Percentiles rank a stretch among this genome's conserved stretches.
Evolutionary conservation across 2,113 vertebrate genomes (phyloP).

Genomic region (Glaucidium brasilianum): DNA sequence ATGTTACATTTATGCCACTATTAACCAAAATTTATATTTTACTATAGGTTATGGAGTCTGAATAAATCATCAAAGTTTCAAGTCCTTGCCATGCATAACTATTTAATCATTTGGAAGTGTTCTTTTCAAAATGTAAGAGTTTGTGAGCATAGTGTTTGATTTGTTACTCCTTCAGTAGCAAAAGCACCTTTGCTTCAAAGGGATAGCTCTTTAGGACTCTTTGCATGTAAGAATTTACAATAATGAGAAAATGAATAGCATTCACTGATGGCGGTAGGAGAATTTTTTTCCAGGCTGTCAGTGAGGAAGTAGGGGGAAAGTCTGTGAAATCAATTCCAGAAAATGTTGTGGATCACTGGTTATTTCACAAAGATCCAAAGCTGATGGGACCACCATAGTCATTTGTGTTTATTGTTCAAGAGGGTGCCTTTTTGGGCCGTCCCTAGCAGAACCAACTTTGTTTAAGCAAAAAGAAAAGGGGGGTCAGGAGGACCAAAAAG

Average conservation of each 20-base stretch:
- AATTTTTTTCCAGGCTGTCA: neutral
- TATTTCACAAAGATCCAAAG: constrained; percentile 75
- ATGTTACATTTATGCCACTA: constrained; percentile 54
- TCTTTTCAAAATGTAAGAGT: constrained; percentile 66
- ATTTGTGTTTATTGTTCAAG: constrained; percentile 86
- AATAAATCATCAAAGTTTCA: constrained; percentile 66
- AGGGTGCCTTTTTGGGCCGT: constrained; percentile 73
- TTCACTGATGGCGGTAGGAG: neutral
- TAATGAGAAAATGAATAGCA: neutral
- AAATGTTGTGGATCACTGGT: constrained; percentile 73
- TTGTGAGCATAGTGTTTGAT: constrained; percentile 66
- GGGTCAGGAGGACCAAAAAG: neutral
- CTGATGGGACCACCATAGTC: constrained; percentile 85
- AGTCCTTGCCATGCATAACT: constrained; percentile 51
- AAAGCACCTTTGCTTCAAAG: neutral
- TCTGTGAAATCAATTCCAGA: constrained; percentile 71
- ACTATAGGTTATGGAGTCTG: constrained; percentile 50
- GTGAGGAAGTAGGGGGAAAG: neutral
- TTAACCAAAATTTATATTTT: constrained; percentile 66
- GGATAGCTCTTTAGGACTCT: neutral
- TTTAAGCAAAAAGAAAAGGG: neutral
- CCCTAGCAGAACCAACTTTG: constrained; percentile 30
- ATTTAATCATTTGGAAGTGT: constrained; percentile 70
- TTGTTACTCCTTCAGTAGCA: constrained; percentile 46
- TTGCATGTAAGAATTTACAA: neutral